Evolutionary conservation across 2,888 invertebrate species (phyloP).

Genomic region (Drosophila ochracea): DNA sequence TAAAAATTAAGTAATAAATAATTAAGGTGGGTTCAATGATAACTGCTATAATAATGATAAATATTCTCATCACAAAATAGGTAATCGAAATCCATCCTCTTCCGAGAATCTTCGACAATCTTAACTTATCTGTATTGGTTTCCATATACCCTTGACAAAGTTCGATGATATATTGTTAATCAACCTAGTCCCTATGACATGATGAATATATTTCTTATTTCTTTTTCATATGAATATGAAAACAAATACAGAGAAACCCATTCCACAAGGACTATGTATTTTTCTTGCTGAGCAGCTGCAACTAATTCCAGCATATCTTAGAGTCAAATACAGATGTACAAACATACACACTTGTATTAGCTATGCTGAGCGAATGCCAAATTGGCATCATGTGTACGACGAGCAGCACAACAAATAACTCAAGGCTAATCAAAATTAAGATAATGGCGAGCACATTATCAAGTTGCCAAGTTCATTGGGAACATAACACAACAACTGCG

Average conservation of each 20-base stretch:
- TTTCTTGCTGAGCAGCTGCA: background rate
- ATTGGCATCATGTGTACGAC: constrained; percentile 6
- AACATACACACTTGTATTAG: background rate
- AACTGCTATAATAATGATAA: background rate
- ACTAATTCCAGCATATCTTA: background rate
- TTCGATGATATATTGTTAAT: background rate
- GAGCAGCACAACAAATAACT: constrained; percentile 6
- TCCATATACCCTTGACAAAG: background rate
- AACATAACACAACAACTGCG: constrained; percentile 15
- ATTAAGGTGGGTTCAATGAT: background rate
- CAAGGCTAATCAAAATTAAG: constrained; percentile 39
- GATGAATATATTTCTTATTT: background rate
- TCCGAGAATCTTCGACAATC: background rate
- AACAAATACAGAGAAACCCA: background rate
- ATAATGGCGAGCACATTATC: constrained; percentile 31
- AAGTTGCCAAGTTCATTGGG: constrained; percentile 30
- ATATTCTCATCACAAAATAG: background rate
- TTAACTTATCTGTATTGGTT: background rate
- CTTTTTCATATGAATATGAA: background rate
- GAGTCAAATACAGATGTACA: background rate
- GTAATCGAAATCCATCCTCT: background rate
- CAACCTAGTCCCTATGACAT: background rate
- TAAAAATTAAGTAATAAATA: background rate
- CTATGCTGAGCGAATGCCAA: constrained; percentile 7
- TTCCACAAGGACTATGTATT: background rate